Conservation (phyloP, 1,140 invertebrate species). For the Calephelis virginiensis region DNA sequence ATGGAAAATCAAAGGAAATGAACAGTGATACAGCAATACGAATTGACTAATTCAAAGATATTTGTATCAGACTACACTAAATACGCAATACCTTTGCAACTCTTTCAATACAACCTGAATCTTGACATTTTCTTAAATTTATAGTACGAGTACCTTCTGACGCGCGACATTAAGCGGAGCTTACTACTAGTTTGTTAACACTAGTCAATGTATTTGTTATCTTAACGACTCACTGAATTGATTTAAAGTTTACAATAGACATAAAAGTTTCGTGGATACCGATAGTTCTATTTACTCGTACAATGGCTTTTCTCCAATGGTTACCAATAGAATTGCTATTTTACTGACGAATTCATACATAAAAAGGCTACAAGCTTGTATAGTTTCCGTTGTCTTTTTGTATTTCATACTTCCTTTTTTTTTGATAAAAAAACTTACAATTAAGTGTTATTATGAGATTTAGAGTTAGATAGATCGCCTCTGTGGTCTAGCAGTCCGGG, state of each 20-base stretch:
- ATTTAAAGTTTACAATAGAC: conserved; percentile 25
- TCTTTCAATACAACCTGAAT: conserved; percentile 32
- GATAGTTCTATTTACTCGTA: too few species aligned
- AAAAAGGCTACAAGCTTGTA: too few species aligned
- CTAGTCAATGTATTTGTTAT: conserved; percentile 23
- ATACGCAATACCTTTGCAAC: conserved; percentile 31
- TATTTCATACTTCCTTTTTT: too few species aligned
- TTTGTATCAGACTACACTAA: conserved; percentile 29
- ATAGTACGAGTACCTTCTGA: conserved; percentile 34
- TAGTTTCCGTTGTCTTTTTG: too few species aligned
- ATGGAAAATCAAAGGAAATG: neutral
- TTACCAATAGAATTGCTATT: too few species aligned
- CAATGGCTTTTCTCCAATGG: too few species aligned
- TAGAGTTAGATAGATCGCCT: too few species aligned
- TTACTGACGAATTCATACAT: too few species aligned
- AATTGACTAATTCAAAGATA: conserved; percentile 19
- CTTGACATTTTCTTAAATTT: conserved; percentile 38
- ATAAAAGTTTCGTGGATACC: too few species aligned
- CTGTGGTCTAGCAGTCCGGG: too few species aligned
- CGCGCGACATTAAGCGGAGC: conserved; percentile 29
- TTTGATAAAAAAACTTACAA: too few species aligned
- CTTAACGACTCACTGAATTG: conserved; percentile 31
- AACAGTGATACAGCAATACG: neutral
- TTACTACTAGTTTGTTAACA: conserved; percentile 35
- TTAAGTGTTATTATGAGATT: too few species aligned